A percentile compares a stretch with the other conserved stretches of the same genome.
Evolutionary conservation across 2,888 invertebrate species (phyloP).

Genomic region (Apamea epomidion): DNA sequence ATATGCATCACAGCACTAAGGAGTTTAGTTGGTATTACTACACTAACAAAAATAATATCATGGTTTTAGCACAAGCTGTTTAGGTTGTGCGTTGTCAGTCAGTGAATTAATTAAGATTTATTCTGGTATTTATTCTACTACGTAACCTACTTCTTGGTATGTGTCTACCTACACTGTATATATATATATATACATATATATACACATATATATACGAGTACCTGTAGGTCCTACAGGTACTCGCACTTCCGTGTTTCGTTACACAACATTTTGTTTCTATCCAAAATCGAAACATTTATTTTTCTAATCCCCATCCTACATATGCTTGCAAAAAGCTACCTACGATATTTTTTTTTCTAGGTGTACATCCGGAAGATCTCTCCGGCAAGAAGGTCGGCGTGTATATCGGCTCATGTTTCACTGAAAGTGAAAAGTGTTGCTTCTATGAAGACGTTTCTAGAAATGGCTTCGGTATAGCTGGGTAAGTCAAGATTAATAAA

Average conservation of each 20-base stretch:
- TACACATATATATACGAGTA: no score
- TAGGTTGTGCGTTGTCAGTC: neutral
- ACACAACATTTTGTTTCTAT: neutral
- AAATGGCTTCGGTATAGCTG: constrained; percentile 75
- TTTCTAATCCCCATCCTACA: no score
- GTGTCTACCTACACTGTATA: no score
- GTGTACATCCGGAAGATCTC: constrained; percentile 90
- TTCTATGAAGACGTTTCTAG: constrained; percentile 68
- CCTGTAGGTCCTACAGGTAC: no score
- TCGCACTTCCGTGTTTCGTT: no score
- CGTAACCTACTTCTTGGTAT: no score
- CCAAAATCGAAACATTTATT: neutral
- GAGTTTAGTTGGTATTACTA: no score
- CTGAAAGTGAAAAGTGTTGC: constrained; percentile 91
- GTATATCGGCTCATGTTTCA: constrained; percentile 86
- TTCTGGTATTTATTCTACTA: neutral
- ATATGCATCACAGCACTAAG: no score
- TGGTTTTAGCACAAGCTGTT: neutral
- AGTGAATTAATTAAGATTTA: neutral
- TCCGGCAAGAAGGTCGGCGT: constrained; percentile 90
- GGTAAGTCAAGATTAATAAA: constrained; percentile 67
- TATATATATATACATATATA: no score
- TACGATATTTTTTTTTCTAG: constrained; percentile 70
- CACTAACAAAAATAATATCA: neutral
- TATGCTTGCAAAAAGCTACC: no score